These are phyloP conservation scores for Coryphaenoides rupestris DNA, from an alignment of 2,113 vertebrate species.

Conservation along the genomic window DNA sequence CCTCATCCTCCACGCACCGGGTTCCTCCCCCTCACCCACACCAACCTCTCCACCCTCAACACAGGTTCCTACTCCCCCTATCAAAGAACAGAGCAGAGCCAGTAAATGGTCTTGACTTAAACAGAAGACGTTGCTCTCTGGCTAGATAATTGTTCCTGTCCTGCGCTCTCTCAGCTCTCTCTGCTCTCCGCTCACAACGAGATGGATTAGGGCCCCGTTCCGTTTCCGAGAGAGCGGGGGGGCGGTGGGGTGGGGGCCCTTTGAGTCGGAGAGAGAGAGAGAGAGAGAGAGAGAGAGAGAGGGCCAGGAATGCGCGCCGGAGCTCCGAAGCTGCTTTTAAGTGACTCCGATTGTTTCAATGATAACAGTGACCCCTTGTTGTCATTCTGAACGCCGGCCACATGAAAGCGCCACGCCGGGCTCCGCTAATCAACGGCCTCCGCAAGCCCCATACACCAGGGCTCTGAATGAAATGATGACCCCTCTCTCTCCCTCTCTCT, in stretches of 20 bases:
- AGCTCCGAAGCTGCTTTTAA: slow-evolving; percentile 52
- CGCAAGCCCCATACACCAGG: slow-evolving; percentile 58
- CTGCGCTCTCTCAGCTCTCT: slow-evolving; percentile 60
- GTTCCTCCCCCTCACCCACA: too few relatives aligned
- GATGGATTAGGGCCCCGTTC: slow-evolving; percentile 73
- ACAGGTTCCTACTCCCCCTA: too few relatives aligned
- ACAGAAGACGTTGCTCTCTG: slow-evolving; percentile 34
- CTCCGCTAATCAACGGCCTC: slow-evolving; percentile 52
- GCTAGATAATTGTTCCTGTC: slow-evolving; percentile 65
- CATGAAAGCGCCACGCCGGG: slow-evolving; percentile 61
- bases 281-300: too few relatives aligned
- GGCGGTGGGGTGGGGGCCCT: too few relatives aligned
- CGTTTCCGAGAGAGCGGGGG: slow-evolving; percentile 40
- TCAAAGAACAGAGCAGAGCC: background rate
- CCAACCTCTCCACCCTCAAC: too few relatives aligned
- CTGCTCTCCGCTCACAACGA: too few relatives aligned
- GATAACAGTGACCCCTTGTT: slow-evolving; percentile 70
- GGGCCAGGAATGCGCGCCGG: slow-evolving; percentile 66
- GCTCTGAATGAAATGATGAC: slow-evolving; percentile 53
- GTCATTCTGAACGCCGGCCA: slow-evolving; percentile 56
- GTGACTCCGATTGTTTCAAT: slow-evolving; percentile 66
- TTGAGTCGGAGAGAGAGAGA: slow-evolving; percentile 30
- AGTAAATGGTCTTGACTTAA: slow-evolving; percentile 32
- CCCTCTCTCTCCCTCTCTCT: slow-evolving; percentile 33
- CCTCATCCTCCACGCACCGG: too few relatives aligned